Conservation (phyloP, 2,797 vertebrate species). For the Gymnothorax javanicus region DNA sequence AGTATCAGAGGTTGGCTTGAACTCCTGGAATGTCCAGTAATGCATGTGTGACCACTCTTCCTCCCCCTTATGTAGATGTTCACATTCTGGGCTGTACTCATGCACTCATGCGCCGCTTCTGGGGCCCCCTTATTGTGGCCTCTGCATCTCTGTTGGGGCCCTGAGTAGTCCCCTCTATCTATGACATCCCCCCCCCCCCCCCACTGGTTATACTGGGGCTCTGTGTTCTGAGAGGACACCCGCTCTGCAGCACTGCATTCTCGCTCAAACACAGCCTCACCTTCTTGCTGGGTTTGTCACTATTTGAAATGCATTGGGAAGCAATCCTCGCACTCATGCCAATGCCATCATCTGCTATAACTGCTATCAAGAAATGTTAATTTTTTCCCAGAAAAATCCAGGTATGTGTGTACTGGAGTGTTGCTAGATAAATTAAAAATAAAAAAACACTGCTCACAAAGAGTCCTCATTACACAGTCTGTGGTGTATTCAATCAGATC, state of each 20-base stretch:
- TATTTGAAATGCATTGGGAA: not conserved
- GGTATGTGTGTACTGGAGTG: not conserved
- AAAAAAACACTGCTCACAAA: not conserved
- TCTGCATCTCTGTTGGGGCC: too few species aligned
- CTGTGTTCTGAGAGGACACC: not conserved
- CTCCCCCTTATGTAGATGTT: too few species aligned
- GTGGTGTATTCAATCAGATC: not conserved
- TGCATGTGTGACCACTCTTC: too few species aligned
- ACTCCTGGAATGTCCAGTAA: too few species aligned
- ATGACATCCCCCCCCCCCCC: too few species aligned
- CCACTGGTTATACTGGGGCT: not conserved
- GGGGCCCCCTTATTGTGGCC: too few species aligned
- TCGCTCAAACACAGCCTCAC: not conserved
- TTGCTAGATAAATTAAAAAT: not conserved
- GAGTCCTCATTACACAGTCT: not conserved
- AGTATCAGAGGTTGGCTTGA: too few species aligned
- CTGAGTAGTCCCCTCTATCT: too few species aligned
- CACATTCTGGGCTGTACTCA: too few species aligned
- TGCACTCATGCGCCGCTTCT: too few species aligned
- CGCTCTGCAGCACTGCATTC: not conserved
- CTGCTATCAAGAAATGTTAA: not conserved
- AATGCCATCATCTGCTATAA: not conserved
- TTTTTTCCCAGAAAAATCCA: not conserved
- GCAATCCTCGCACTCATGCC: not conserved
- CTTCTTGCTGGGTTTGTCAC: not conserved